Evolutionary conservation across 2,888 invertebrate species (phyloP).

Genomic region (Lasioglossum oenotherae): DNA sequence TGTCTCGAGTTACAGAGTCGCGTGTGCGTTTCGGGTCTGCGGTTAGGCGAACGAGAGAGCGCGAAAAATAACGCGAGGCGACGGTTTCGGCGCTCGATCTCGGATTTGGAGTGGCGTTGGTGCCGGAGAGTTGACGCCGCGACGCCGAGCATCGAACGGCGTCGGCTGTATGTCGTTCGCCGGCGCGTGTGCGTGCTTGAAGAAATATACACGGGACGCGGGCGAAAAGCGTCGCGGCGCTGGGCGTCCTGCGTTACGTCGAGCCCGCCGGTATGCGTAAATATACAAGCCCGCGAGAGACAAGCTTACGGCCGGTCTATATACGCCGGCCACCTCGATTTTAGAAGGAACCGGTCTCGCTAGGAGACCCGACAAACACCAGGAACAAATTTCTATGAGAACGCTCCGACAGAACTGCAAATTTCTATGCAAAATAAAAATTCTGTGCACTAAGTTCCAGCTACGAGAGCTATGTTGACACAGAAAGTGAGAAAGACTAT

Average conservation of each 20-base stretch:
- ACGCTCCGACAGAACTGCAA: no score
- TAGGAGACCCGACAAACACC: constrained; percentile 15
- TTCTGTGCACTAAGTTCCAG: no score
- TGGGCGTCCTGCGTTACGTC: constrained; percentile 82
- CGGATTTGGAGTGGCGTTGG: constrained; percentile 65
- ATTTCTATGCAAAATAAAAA: no score
- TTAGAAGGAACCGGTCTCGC: constrained; percentile 72
- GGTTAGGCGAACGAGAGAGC: constrained; percentile 1
- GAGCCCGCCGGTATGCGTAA: constrained; percentile 81
- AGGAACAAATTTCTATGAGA: neutral
- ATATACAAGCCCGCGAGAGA: constrained; percentile 79
- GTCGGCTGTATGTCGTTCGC: constrained; percentile 38
- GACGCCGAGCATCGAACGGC: constrained; percentile 19
- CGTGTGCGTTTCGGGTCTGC: constrained; percentile 12
- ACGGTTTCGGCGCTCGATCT: constrained; percentile 47
- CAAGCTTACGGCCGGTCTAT: constrained; percentile 68
- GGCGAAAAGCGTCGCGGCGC: constrained; percentile 81
- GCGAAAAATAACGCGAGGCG: constrained; percentile 65
- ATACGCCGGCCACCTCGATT: constrained; percentile 76
- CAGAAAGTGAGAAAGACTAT: no score
- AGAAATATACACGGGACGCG: constrained; percentile 83
- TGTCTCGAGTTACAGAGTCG: constrained; percentile 47
- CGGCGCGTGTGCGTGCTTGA: constrained; percentile 72
- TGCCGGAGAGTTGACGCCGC: constrained; percentile 41
- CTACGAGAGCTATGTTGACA: no score